Conservation (phyloP, 2,888 invertebrate genomes). For the Tyria jacobaeae region DNA sequence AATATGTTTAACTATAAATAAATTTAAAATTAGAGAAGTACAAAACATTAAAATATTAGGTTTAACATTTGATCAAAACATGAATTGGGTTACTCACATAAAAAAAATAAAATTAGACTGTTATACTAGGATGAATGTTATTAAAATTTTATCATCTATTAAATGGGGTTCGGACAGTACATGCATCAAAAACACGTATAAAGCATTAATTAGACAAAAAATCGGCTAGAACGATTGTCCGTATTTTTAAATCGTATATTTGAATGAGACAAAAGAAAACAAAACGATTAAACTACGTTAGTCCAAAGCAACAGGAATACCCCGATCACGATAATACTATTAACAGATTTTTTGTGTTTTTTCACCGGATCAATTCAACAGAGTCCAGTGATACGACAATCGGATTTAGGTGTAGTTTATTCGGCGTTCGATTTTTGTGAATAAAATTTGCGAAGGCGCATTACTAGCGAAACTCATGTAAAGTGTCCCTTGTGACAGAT, state of each 20-base stretch:
- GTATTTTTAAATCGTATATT: not conserved
- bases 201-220: no score
- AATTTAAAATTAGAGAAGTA: no score
- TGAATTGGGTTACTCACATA: no score
- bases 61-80: no score
- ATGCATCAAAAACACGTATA: no score
- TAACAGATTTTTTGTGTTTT: conserved; percentile 11
- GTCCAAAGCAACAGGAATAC: not conserved
- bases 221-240: no score
- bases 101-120: no score
- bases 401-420: not conserved
- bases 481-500: not conserved
- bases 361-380: conserved; percentile 3
- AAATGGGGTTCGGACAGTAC: no score
- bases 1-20: no score
- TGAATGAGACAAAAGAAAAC: not conserved
- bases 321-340: conserved; percentile 8
- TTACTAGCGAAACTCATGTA: conserved; percentile 1
- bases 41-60: no score
- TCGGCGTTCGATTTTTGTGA: not conserved
- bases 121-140: no score
- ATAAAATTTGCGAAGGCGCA: not conserved
- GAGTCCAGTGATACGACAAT: not conserved
- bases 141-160: no score
- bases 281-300: not conserved